Percentiles rank a stretch among this genome's conserved stretches.
Conservation (phyloP, 2,797 vertebrate genomes). For the Protonibea diacanthus region DNA sequence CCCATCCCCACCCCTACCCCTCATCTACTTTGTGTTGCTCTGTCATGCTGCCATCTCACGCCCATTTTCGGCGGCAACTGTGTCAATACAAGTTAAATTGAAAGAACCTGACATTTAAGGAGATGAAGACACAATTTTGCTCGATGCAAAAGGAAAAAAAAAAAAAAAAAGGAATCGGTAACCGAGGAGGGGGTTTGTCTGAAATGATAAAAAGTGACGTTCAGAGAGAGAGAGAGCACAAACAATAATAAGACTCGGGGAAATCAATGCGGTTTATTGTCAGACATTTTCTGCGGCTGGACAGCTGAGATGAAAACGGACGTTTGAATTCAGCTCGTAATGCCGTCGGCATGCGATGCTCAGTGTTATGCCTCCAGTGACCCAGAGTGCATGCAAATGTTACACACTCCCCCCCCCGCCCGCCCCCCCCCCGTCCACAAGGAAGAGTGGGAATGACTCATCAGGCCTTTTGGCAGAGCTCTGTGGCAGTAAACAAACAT, state of each 20-base stretch:
- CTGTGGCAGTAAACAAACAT: constrained; percentile 25
- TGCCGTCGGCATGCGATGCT: constrained; percentile 22
- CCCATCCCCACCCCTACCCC: background rate
- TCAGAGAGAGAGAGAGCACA: constrained; percentile 5
- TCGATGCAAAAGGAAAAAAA: constrained; percentile 2
- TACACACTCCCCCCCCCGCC: constrained; percentile 13
- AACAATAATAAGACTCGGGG: constrained; percentile 50
- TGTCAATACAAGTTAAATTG: constrained; percentile 14
- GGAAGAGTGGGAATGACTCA: constrained; percentile 50
- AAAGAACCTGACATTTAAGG: constrained; percentile 24
- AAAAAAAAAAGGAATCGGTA: background rate
- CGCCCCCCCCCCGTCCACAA: constrained; percentile 19
- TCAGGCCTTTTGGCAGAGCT: constrained; percentile 53
- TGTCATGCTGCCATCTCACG: constrained; percentile 16
- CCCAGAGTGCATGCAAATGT: constrained; percentile 64
- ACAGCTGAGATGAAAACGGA: constrained; percentile 64
- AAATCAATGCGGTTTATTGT: constrained; percentile 58
- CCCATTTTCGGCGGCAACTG: background rate
- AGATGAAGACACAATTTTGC: constrained; percentile 31
- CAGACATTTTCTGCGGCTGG: constrained; percentile 42
- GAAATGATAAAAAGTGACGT: constrained; percentile 72
- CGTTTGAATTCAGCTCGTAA: constrained; percentile 58
- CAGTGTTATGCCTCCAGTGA: constrained; percentile 45
- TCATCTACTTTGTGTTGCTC: constrained; percentile 22
- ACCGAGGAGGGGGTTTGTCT: constrained; percentile 39